Base-by-base conservation (phyloP, 2,113 vertebrate genomes). In the Scalopus aquaticus region DNA sequence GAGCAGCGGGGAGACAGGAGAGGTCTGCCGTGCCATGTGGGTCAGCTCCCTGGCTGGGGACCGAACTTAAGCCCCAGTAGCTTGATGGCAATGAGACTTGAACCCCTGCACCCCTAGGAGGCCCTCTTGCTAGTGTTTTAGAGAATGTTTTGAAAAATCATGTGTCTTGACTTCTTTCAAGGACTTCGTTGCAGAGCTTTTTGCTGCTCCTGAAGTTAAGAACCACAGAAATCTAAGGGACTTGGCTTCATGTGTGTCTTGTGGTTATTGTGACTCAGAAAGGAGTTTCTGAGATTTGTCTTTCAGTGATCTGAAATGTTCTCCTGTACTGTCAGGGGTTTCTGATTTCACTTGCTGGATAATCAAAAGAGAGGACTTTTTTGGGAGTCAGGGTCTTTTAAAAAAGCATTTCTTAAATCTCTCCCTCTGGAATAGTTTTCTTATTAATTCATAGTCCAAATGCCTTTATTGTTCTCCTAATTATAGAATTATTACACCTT, bases 201-300 rank as follows among this genome's bases (percentile, higher is more conserved):
- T 73, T 85, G 64, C 88, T 69, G 42, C 54, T 96, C 51, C 77
- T 76, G 1, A 67, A 74, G 16, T 62, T 62, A 83, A 82, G 60
- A 82, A 32, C 37, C 20, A 62, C 64, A 49, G 35, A 73, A 20
- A 30, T 54, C 76, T 35, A 9, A 65, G 65, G 19, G 30, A 35
- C 35, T 76, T 78, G 26, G 92, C 39, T 96, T 97, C 37, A 20
- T 87, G n/a, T 19, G 8, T 73, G 8, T 73, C 39, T 82, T 58
- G 56, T 32, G n/a, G 67, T 96, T 95, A 58, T 81, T 94, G 60
- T 88, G 83, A 90, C 54, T 93, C 81, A 73, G 90, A 82, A 37
- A 90, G 93, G 96, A 91, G 92, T 73, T 76, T 88, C 91, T 91
- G 37, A 88, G 84, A 79, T 92, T 64, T 39, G 28, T 77, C 73